Evolutionary conservation across 2,888 invertebrate genomes (phyloP).

Genomic region (Drosophila maculinotata): DNA sequence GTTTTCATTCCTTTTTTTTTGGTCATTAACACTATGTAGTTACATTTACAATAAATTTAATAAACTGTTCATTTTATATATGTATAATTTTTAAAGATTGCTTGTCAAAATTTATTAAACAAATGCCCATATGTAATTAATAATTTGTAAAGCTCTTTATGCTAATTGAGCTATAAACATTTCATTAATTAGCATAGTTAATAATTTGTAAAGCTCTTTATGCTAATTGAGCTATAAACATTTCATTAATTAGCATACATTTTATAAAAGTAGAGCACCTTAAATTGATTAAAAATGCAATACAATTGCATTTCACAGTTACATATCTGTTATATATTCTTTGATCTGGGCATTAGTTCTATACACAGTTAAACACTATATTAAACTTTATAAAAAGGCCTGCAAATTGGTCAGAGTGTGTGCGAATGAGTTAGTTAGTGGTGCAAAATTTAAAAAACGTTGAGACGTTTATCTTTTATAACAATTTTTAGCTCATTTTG

Average conservation of each 20-base stretch:
- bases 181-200: neutral
- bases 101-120: constrained; percentile 46
- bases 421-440: constrained; percentile 16
- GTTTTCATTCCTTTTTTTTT: neutral
- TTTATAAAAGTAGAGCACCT: constrained; percentile 54
- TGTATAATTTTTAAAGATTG: constrained; percentile 32
- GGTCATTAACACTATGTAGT: constrained; percentile 1
- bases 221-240: constrained; percentile 28
- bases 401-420: constrained; percentile 52
- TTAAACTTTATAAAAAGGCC: constrained; percentile 50
- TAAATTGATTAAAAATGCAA: constrained; percentile 39
- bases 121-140: constrained; percentile 40
- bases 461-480: no score
- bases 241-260: constrained; percentile 8
- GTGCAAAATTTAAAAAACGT: constrained; percentile 16
- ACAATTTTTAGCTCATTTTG: constrained; percentile 6
- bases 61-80: constrained; percentile 26
- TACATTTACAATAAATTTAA: constrained; percentile 36
- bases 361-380: constrained; percentile 48
- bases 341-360: constrained; percentile 37
- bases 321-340: constrained; percentile 19
- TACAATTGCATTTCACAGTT: constrained; percentile 20
- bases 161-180: constrained; percentile 28
- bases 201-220: constrained; percentile 12
- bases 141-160: constrained; percentile 10